These are phyloP conservation scores for Psylliodes chrysocephalus DNA, from an alignment of 2,888 invertebrate species.

Conservation along the genomic window DNA sequence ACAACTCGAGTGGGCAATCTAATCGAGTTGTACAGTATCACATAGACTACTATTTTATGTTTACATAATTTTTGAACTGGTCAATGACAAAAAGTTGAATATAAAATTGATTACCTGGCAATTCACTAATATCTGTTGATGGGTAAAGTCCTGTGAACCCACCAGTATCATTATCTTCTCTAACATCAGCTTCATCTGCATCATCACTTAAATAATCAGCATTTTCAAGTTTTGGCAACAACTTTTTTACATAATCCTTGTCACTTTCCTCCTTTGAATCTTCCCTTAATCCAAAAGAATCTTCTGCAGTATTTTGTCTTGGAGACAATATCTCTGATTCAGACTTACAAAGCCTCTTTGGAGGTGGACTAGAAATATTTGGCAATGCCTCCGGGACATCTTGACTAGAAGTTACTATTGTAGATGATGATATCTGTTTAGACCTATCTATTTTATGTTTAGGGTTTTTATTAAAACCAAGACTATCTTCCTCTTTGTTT, in stretches of 20 bases:
- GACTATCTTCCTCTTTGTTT: conserved; percentile 24
- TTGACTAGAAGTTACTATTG: conserved; percentile 62
- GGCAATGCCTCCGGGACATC: conserved; percentile 51
- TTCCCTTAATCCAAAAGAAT: conserved; percentile 58
- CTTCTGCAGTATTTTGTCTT: conserved; percentile 52
- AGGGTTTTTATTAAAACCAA: conserved; percentile 12
- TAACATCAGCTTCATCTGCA: conserved; percentile 61
- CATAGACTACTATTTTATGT: too few relatives aligned
- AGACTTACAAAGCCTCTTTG: conserved; percentile 51
- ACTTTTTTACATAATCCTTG: conserved; percentile 48
- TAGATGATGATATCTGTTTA: conserved; percentile 45
- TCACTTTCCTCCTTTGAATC: conserved; percentile 45
- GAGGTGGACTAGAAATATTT: conserved; percentile 52
- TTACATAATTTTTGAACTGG: too few relatives aligned
- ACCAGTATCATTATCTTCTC: conserved; percentile 61
- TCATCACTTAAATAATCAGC: conserved; percentile 80
- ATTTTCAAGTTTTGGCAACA: conserved; percentile 77
- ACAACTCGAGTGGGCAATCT: too few relatives aligned
- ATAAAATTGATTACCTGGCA: conserved; percentile 21
- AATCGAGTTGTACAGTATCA: too few relatives aligned
- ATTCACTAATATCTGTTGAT: conserved; percentile 54
- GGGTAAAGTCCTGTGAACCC: conserved; percentile 53
- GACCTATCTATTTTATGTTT: conserved; percentile 40
- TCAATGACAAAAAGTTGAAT: too few relatives aligned
- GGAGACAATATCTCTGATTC: conserved; percentile 51